These are phyloP conservation scores for Urocolius indicus DNA, from an alignment of 2,113 vertebrate genomes.

Conservation along the genomic window DNA sequence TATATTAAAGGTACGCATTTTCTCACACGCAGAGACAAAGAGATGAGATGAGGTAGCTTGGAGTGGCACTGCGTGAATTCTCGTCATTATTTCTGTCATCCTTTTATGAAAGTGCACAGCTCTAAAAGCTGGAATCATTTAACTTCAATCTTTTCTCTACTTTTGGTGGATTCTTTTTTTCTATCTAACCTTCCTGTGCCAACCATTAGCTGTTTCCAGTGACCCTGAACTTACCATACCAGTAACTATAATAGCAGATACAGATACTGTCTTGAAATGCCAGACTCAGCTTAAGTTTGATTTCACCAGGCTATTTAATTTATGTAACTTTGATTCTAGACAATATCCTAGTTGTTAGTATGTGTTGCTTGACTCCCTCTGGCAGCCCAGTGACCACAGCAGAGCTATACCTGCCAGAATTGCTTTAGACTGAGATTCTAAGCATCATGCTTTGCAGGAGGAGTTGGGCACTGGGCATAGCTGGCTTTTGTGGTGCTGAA, in stretches of 20 bases:
- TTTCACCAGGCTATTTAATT: neutral
- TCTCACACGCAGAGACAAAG: neutral
- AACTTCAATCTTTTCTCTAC: neutral
- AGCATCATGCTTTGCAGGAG: neutral
- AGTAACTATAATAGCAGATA: neutral
- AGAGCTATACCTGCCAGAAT: neutral
- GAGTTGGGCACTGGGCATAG: neutral
- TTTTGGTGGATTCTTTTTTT: neutral
- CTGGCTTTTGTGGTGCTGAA: neutral
- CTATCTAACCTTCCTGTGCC: neutral
- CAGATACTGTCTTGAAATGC: neutral
- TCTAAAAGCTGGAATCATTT: neutral
- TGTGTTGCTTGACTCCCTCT: neutral
- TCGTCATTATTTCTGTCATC: neutral
- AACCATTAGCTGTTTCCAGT: neutral
- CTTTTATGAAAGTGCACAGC: neutral
- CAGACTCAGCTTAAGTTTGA: neutral
- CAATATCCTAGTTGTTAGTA: neutral
- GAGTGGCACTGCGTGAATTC: neutral
- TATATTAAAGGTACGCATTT: neutral
- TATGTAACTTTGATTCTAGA: neutral
- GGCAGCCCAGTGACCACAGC: neutral
- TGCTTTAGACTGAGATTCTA: neutral
- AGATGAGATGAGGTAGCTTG: neutral
- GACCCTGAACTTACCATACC: neutral